A percentile compares a stretch with the other conserved stretches of the same genome.
Conservation (phyloP, 1,140 invertebrate species). For the Anastrepha obliqua region DNA sequence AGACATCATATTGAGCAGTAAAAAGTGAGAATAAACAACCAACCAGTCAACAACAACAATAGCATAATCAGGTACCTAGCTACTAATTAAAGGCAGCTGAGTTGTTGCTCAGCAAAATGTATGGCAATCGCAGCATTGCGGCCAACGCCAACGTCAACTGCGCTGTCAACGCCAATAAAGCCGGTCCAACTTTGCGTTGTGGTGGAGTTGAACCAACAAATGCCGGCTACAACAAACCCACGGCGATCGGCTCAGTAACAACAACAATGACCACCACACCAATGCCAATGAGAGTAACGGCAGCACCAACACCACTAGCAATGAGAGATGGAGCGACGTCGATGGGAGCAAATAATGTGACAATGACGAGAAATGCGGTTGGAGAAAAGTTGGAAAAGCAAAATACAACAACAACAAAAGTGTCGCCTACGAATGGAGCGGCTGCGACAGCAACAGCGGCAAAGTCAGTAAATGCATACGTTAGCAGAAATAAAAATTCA, state of each 20-base stretch:
- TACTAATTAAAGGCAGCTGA: background rate
- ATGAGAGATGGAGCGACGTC: constrained; percentile 55
- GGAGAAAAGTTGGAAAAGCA: constrained; percentile 23
- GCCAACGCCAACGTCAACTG: constrained; percentile 50
- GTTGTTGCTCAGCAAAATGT: constrained; percentile 58
- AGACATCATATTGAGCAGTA: background rate
- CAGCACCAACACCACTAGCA: constrained; percentile 31
- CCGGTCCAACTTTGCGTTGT: background rate
- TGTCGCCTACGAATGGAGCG: background rate
- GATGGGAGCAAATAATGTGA: constrained; percentile 57
- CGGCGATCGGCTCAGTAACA: constrained; percentile 40
- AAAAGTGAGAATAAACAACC: background rate
- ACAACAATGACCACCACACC: constrained; percentile 15
- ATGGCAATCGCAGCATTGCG: constrained; percentile 48
- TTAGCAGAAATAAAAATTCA: constrained; percentile 60
- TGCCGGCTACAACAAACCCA: constrained; percentile 46
- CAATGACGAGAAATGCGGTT: constrained; percentile 52
- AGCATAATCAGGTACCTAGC: background rate
- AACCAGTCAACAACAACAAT: background rate
- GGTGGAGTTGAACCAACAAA: constrained; percentile 54
- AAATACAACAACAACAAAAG: background rate
- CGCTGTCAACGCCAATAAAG: constrained; percentile 55
- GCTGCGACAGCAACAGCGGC: background rate
- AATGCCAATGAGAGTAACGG: constrained; percentile 35
- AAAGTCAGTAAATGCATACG: constrained; percentile 57